These are phyloP conservation scores for Protonibea diacanthus DNA, from an alignment of 2,797 vertebrate genomes.

Conservation along the genomic window DNA sequence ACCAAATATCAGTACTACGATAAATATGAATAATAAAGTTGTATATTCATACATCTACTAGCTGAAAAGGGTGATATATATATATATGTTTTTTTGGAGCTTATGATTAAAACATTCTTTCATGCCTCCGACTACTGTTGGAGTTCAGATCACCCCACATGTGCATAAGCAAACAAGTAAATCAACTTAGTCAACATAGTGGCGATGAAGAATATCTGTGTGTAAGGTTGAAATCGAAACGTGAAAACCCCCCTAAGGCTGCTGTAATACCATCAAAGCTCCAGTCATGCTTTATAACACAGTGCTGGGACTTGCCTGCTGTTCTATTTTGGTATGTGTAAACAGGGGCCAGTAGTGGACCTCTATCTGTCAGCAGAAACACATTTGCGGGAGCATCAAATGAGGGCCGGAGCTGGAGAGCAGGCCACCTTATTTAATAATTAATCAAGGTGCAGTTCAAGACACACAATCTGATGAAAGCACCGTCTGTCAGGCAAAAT, in stretches of 20 bases:
- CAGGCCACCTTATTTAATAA: constrained; percentile 88
- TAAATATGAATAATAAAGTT: too few species aligned
- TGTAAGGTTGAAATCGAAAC: constrained; percentile 6
- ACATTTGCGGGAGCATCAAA: constrained; percentile 88
- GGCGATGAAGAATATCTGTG: constrained; percentile 23
- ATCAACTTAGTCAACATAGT: not conserved
- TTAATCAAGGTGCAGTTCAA: constrained; percentile 91
- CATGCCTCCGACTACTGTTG: not conserved
- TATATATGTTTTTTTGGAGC: not conserved
- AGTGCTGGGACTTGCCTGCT: constrained; percentile 45
- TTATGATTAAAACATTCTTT: constrained; percentile 1
- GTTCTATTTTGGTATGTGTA: constrained; percentile 68
- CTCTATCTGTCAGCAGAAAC: constrained; percentile 87
- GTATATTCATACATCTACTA: too few species aligned
- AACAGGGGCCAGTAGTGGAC: constrained; percentile 82
- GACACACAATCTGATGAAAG: constrained; percentile 90
- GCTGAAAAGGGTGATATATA: too few species aligned
- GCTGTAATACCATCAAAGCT: constrained; percentile 56
- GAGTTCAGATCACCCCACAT: constrained; percentile 2
- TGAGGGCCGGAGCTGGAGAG: constrained; percentile 83
- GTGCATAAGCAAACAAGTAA: constrained; percentile 11
- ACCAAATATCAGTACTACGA: too few species aligned
- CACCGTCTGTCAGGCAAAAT: constrained; percentile 88
- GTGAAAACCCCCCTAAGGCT: constrained; percentile 26
- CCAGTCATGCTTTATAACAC: constrained; percentile 35